Conservation (phyloP, 1,140 invertebrate genomes). For the Drosophila grimshawi region DNA sequence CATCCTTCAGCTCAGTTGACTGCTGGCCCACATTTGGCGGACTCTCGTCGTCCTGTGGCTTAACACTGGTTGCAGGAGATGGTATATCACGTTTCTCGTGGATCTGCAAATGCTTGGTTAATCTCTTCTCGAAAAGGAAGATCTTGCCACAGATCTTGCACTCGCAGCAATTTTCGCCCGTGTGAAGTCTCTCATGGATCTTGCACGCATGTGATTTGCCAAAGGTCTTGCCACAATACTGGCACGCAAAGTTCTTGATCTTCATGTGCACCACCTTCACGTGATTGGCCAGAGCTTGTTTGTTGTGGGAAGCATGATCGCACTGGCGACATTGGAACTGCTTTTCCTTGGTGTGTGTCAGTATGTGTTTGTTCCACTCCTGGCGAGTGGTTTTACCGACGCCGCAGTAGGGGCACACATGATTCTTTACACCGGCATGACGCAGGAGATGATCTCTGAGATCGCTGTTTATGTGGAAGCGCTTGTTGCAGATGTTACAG, state of each 20-base stretch:
- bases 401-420: constrained; percentile 79
- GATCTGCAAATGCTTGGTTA: constrained; percentile 73
- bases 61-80: constrained; percentile 44
- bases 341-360: constrained; percentile 78
- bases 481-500: constrained; percentile 86
- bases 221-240: constrained; percentile 79
- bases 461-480: constrained; percentile 74
- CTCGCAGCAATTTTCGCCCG: constrained; percentile 85
- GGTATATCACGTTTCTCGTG: constrained; percentile 74
- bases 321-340: constrained; percentile 76
- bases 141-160: constrained; percentile 79
- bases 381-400: constrained; percentile 77
- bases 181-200: constrained; percentile 76
- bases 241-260: constrained; percentile 79
- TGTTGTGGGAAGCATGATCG: constrained; percentile 78
- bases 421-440: constrained; percentile 80
- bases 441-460: constrained; percentile 76
- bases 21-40: not conserved
- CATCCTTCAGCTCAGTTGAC: not conserved
- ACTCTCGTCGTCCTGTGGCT: not conserved
- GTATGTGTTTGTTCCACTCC: constrained; percentile 79
- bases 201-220: constrained; percentile 78
- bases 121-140: constrained; percentile 71
- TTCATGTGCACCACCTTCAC: constrained; percentile 79
- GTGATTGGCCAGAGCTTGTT: constrained; percentile 72